Base-by-base conservation (phyloP, 2,888 invertebrate species). In the Graphium colonna region DNA sequence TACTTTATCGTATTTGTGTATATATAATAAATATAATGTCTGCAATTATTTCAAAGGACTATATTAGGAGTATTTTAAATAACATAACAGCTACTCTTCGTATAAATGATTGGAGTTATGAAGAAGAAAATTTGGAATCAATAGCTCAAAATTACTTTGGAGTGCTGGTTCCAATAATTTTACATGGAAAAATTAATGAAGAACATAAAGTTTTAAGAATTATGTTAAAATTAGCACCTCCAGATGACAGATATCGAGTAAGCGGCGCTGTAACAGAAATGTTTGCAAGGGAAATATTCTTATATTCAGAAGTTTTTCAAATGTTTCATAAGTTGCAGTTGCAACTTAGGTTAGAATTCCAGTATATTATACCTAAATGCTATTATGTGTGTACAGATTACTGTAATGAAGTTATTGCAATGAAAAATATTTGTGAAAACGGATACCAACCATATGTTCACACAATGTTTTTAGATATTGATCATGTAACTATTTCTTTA, bases 71-170 rank as follows among this genome's bases (percentile, higher is more conserved):
- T 28, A 52, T 69, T 28, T 36, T 67, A 39, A 48, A 54, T 17
- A 51, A 59, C 2, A 50, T 69, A 7, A 62, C 60, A 10, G 12
- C 33, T 9, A 38, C 40, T 3, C 58, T 43, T 43, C 41, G 52
- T 26, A 12, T 67, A 21, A 52, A 52, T 45, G 59, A 68, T 26
- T 83, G 77, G 73, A 53, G 55, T 10, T 73, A 71, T 57, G 58
- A 62, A 7, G 54, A 64, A 58, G 45, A 65, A 61, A 69, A 67
- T 40, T 82, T 87, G 52, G 68, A 81, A 54, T 67, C 55, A 58
- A 73, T 80, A 17, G 85, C 79, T 1, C 87, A 87, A 62, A 88
- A 88, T 59, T 89, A 83, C 60, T 89, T 89, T 36, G 88, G 86
- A 28, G 64, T 81, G 42, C 65, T 88, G 17, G 61, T 87, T 36